These are phyloP conservation scores for Sitophilus oryzae DNA, from an alignment of 1,140 invertebrate genomes.

Conservation along the genomic window DNA sequence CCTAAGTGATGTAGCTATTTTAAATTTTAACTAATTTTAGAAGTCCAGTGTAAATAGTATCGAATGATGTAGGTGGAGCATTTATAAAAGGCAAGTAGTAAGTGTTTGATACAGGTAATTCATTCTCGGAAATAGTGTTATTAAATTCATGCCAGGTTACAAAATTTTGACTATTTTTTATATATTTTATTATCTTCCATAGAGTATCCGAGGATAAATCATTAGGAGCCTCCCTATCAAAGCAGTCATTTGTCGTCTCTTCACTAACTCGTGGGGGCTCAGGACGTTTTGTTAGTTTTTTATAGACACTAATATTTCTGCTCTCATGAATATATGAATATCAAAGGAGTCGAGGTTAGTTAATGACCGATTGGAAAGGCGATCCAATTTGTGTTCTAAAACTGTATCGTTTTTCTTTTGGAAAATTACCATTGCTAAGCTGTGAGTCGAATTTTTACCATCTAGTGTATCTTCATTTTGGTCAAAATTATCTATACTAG, in stretches of 20 bases:
- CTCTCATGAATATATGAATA: too few relatives aligned
- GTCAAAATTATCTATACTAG: slow-evolving; percentile 16
- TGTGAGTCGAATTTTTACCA: slow-evolving; percentile 7
- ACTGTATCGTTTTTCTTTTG: slow-evolving; percentile 8
- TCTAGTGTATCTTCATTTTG: slow-evolving; percentile 4
- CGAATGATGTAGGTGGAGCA: slow-evolving; percentile 10
- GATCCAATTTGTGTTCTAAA: background rate
- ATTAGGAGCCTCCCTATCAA: too few relatives aligned
- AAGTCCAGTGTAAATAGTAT: slow-evolving; percentile 12
- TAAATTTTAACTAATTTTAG: slow-evolving; percentile 7
- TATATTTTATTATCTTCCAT: slow-evolving; percentile 7
- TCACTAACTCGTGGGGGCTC: too few relatives aligned
- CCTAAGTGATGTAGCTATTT: background rate
- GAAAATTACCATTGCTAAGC: slow-evolving; percentile 11
- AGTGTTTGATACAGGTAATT: too few relatives aligned
- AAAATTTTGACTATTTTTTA: slow-evolving; percentile 7
- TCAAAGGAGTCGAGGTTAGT: background rate
- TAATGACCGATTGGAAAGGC: background rate
- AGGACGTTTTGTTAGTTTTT: too few relatives aligned
- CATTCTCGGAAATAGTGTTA: slow-evolving; percentile 5
- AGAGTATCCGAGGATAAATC: too few relatives aligned
- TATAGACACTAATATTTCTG: too few relatives aligned
- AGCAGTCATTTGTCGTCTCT: too few relatives aligned
- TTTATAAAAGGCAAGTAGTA: slow-evolving; percentile 14
- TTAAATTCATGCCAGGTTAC: slow-evolving; percentile 4